Conservation (phyloP, 92 coral and sea anemone genomes). For the Palythoa caribaeorum region DNA sequence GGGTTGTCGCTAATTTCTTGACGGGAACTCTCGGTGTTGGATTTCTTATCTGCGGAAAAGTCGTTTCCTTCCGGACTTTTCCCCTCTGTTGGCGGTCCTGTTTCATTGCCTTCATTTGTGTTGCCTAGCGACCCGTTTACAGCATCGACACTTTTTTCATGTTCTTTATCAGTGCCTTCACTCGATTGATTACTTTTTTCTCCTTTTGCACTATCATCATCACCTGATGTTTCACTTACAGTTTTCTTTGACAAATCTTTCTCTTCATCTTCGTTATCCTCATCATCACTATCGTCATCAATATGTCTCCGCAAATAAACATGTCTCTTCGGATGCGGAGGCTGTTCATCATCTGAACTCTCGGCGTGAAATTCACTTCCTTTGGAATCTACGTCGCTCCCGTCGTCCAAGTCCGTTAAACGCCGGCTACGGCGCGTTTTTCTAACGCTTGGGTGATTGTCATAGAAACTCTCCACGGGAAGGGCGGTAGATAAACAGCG, state of each 20-base stretch:
- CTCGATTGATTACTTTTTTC: background rate
- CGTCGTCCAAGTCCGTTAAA: slow-evolving; percentile 78
- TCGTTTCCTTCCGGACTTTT: background rate
- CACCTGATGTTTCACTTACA: background rate
- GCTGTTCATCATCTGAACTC: slow-evolving; percentile 78
- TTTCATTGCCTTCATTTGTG: background rate
- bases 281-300: slow-evolving; percentile 72
- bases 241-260: background rate
- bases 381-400: slow-evolving; percentile 90
- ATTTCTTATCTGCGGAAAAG: background rate
- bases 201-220: background rate
- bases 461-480: slow-evolving; percentile 68
- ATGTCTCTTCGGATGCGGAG: slow-evolving; percentile 74
- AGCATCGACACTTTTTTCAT: background rate
- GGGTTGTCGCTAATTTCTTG: background rate
- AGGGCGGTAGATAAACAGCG: slow-evolving; percentile 53
- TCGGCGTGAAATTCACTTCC: slow-evolving; percentile 79
- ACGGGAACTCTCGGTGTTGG: background rate
- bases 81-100: background rate
- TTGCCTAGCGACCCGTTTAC: background rate
- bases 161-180: background rate
- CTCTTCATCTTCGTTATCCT: slow-evolving; percentile 36
- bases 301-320: slow-evolving; percentile 79
- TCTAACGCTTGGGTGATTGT: background rate
- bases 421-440: slow-evolving; percentile 81